Evolutionary conservation across 2,113 vertebrate species (phyloP).

Genomic region (Petrocephalus microphthalmus): DNA sequence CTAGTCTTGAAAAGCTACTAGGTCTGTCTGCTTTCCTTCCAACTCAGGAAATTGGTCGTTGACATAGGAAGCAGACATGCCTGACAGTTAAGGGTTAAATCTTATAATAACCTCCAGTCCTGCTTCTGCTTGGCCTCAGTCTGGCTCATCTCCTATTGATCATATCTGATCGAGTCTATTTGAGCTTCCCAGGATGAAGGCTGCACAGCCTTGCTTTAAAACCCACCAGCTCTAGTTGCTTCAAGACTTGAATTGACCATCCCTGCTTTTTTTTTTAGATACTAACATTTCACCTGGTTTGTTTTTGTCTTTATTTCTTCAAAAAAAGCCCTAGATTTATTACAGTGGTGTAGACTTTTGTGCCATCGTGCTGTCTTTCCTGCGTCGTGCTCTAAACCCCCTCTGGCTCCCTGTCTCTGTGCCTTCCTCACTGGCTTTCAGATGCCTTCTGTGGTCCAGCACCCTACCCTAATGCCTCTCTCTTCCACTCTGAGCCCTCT

Average conservation of each 20-base stretch:
- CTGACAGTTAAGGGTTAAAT: background rate
- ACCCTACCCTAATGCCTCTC: conserved; percentile 69
- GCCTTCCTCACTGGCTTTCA: conserved; percentile 56
- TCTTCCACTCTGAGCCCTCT: conserved; percentile 71
- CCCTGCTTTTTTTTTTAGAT: background rate
- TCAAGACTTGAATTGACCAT: background rate
- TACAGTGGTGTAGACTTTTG: conserved; percentile 18
- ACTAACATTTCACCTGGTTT: conserved; percentile 14
- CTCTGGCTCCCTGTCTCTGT: conserved; percentile 34
- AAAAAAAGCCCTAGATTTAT: conserved; percentile 34
- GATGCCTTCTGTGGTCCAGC: conserved; percentile 78
- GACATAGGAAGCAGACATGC: background rate
- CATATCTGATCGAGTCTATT: background rate
- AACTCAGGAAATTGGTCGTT: background rate
- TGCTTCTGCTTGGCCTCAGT: background rate
- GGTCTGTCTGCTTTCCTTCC: background rate
- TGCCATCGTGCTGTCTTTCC: conserved; percentile 6
- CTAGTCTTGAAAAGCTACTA: background rate
- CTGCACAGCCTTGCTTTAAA: background rate
- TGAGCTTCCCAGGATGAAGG: background rate
- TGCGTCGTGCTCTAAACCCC: conserved; percentile 30
- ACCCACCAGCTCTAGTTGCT: background rate
- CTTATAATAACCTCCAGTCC: background rate
- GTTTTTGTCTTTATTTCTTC: conserved; percentile 32
- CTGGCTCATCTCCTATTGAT: background rate